phyloP scores from a whole-genome alignment of 2,888 invertebrate genomes.

The Abscondita cerata region DNA sequence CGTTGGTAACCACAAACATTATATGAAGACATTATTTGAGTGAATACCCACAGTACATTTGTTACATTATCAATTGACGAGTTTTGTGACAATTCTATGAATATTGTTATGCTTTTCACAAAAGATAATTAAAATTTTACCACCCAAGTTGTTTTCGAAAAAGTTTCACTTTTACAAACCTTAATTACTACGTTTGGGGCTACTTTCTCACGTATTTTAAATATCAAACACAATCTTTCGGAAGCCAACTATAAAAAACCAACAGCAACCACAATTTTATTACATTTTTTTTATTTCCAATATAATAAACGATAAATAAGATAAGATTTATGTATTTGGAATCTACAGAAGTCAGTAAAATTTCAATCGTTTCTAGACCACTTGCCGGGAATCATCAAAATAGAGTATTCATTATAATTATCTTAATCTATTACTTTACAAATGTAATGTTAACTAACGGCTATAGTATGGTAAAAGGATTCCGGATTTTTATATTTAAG shows the following conservation, averaged over 20 bases:
- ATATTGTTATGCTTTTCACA: too few species aligned
- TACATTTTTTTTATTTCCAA: neutral
- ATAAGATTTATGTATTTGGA: neutral
- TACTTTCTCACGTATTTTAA: slow-evolving; percentile 1
- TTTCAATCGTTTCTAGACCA: neutral
- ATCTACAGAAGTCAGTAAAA: slow-evolving; percentile 3
- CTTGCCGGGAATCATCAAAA: neutral
- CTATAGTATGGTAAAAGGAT: too few species aligned
- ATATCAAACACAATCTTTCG: neutral
- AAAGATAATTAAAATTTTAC: too few species aligned
- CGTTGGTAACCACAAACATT: slow-evolving; percentile 1
- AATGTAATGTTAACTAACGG: too few species aligned
- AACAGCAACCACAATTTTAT: neutral
- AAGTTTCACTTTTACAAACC: too few species aligned
- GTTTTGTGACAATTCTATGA: neutral
- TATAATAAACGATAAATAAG: slow-evolving; percentile 3
- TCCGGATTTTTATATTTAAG: too few species aligned
- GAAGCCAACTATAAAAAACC: slow-evolving; percentile 3
- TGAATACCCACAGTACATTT: neutral
- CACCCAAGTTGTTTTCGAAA: neutral
- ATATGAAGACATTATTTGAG: slow-evolving; percentile 6
- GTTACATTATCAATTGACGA: neutral
- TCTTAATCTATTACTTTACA: too few species aligned
- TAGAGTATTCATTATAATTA: slow-evolving; percentile 8
- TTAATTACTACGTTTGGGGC: neutral